Base-by-base conservation (phyloP, 2,113 vertebrate genomes). In the Caracal caracal region DNA sequence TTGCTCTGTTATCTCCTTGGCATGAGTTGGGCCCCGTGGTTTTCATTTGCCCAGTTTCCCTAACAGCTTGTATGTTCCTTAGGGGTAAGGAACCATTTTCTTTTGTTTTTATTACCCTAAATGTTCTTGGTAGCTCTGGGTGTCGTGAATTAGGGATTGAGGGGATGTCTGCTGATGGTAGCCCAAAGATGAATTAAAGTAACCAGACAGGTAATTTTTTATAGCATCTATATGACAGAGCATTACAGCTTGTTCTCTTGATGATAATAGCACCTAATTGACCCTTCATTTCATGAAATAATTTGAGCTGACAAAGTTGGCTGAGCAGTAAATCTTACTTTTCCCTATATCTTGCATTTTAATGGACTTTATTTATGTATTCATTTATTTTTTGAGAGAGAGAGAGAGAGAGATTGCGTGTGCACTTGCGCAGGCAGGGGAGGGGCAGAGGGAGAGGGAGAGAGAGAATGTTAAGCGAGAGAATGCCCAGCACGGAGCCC, bases 121-220 rank as follows among this genome's bases (percentile, higher is more conserved):
- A 71, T 76, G 56, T 87, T 92, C 79, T 95, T 56, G 84, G 86
- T 83, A 56, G 30, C 87, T 84, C 90, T 76, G 70, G 28, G 61
- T 93, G 59, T 68, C 16, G 0, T 93, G 83, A 95, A 75, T 80
- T 87, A 92, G 86, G 47, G 63, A 68, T 16, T 22, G 49, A 96
- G 63, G 61, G 88, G 92, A 37, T 91, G 35, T 91, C 73, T 88
- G 80, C 49, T 65, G 96, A 96, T 2, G 0, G 37, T 17, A 78
- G 87, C 28, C 75, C 47, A 63, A 95, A 84, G 70, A 81, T 63
- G 81, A 95, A 81, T 93, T 93, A 61, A 95, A 96, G 94, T 84
- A 71, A 92, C 51, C 17, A 83, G 87, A 96, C 70, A 95, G 96
- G 96, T 94, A 56, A 95, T 93, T 95, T 85, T 83, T 94, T 86